Evolutionary conservation across 1,140 invertebrate species (phyloP).

Genomic region (Brachionus manjavacas): DNA sequence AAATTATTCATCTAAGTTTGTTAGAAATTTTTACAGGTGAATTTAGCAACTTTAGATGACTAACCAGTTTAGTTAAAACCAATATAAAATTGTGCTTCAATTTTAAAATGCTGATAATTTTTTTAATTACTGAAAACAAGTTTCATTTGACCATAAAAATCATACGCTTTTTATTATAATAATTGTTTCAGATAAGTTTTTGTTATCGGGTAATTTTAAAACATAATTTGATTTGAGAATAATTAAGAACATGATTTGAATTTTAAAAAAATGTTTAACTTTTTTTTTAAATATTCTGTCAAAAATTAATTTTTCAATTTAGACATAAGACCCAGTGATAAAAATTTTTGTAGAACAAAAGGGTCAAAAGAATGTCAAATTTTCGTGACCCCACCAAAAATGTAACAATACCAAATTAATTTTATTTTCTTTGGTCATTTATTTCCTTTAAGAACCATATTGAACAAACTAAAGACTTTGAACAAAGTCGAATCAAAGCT

Average conservation of each 20-base stretch:
- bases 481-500: slow-evolving; percentile 88
- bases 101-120: not conserved
- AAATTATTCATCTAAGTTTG: not conserved
- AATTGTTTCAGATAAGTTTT: not conserved
- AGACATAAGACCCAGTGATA: not conserved
- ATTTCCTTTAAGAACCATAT: not conserved
- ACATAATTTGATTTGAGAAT: not conserved
- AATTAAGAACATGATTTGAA: not conserved
- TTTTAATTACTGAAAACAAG: not conserved
- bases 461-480: slow-evolving; percentile 67
- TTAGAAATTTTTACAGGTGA: not conserved
- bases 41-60: not conserved
- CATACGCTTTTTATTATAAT: not conserved
- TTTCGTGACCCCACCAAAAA: not conserved
- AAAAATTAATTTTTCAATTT: not conserved
- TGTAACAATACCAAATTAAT: not conserved
- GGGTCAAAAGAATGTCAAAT: slow-evolving; percentile 4
- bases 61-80: not conserved
- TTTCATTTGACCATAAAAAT: not conserved
- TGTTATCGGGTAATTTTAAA: not conserved
- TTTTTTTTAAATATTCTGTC: not conserved
- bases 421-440: not conserved
- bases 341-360: not conserved
- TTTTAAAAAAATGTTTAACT: not conserved
- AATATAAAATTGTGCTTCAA: not conserved